Evolutionary conservation across 1,140 invertebrate genomes (phyloP), one percentile per base, ranked within the genome.

Genomic region (Carcinoscorpius rotundicauda): DNA sequence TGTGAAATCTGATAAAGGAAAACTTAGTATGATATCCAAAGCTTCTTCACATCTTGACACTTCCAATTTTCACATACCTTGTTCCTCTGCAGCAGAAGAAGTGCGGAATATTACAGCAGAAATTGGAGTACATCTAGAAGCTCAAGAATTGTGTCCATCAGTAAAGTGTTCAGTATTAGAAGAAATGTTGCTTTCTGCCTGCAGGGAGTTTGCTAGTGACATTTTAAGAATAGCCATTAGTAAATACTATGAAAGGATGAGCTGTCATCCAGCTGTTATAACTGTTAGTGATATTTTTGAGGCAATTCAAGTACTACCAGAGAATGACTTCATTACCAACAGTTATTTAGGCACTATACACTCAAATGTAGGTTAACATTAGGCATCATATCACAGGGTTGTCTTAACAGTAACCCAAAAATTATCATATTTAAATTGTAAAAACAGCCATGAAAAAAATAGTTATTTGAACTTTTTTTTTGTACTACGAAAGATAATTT

Each of bases 281-380:
- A 66, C 60, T 9, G 11, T 65, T 6, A 57, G 55, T 9, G 71
- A 72, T 61, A 59, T 70, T 5, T 64, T 58, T 63, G 51, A 55
- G 5, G 71, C 71, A 4, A 62, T 72, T 5, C 62, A 65, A 49
- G 50, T 62, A 3, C 66, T 60, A 50, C 68, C 67, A 48, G 51
- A 71, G 52, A 71, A 68, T 62, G 66, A 69, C 61, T 53, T 72
- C 6, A 60, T 72, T 6, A 66, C 66, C 2, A 71, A 70, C 58
- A 61, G 55, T 10, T 64, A 61, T 11, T 57, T 71, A 55, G 69
- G 68, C 29, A 29, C 29, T 29, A 29, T 29, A 29, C 29, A 29
- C 29, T 29, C 29, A 29, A 29, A 29, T 29, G 29, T 29, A 29
- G 29, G 29, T 29, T 29, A 29, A 29, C 0, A 29, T 29, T 29